Percentiles rank a stretch among this genome's conserved stretches.
Evolutionary conservation across 2,888 invertebrate species (phyloP).

Genomic region (Thalpophila matura): DNA sequence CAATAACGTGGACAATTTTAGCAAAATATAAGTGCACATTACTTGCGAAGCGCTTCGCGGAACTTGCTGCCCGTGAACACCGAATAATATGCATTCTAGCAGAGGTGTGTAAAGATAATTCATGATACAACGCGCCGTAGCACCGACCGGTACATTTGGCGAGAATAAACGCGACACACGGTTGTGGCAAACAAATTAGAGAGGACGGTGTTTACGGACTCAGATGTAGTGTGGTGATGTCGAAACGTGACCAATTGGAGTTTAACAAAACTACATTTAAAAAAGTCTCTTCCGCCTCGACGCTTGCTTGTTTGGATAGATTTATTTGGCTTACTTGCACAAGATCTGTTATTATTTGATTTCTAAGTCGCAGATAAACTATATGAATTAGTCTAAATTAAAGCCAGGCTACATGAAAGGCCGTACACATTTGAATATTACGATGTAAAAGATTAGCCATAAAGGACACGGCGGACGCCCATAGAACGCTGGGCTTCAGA

Average conservation of each 20-base stretch:
- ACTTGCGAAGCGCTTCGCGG: slow-evolving; percentile 18
- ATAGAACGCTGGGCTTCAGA: too few relatives aligned
- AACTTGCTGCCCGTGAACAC: slow-evolving; percentile 25
- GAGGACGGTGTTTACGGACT: slow-evolving; percentile 57
- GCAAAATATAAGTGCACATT: slow-evolving; percentile 45
- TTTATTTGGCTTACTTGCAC: not conserved
- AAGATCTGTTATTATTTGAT: not conserved
- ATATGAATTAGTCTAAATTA: too few relatives aligned
- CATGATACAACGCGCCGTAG: slow-evolving; percentile 48
- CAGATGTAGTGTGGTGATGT: slow-evolving; percentile 36
- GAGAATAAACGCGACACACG: slow-evolving; percentile 54
- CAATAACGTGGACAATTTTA: slow-evolving; percentile 53
- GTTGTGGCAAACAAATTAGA: slow-evolving; percentile 69
- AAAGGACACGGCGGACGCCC: too few relatives aligned
- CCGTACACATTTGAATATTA: not conserved
- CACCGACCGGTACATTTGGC: slow-evolving; percentile 44
- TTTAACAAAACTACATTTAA: slow-evolving; percentile 36
- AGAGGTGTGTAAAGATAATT: slow-evolving; percentile 55
- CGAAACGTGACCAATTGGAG: slow-evolving; percentile 35
- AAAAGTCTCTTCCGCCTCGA: slow-evolving; percentile 31
- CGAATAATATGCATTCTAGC: slow-evolving; percentile 43
- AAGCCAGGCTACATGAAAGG: too few relatives aligned
- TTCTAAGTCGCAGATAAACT: not conserved
- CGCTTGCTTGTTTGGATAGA: slow-evolving; percentile 17
- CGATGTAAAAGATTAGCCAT: too few relatives aligned